Base-by-base conservation (phyloP, 1,140 invertebrate species). In the Caerostris darwini region DNA sequence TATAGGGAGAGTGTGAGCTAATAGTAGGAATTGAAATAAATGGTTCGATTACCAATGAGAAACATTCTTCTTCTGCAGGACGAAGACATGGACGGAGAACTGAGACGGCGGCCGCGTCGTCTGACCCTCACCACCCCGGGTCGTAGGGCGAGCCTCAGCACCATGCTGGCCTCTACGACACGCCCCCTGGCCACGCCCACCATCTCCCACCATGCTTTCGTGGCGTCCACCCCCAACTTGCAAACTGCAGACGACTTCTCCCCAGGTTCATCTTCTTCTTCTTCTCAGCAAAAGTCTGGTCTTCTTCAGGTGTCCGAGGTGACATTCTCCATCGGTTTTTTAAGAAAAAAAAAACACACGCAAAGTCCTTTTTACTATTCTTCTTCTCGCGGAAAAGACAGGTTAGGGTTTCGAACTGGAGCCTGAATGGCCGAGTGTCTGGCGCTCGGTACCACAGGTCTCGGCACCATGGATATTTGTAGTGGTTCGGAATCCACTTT, bases 41-140 rank as follows among this genome's bases (percentile, higher is more conserved):
- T 34, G 34, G 34, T 34, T 34, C 2, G 34, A 34, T 34, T 0
- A 2, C 34, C 34, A 34, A 34, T 10, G 3, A 77, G 0, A 50
- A 77, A 53, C 12, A 5, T 19, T 57, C 8, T 57, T n/a, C 56
- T 58, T 5, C 86, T 56, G 17, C 34, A 96, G 95, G 95, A 96
- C 50, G 96, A 96, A 85, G 96, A 96, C 69, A 95, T 96, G 53
- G 96, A 96, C 50, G 96, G 96, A 0, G 96, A 96, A 94, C 56
- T 96, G 50, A 87, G 96, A 10, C 94, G 96, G n/a, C 56, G 95
- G 3, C 92, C 95, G 3, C 93, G 96, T 10, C 95, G 95, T 59
- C 89, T 95, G 57, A 95, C 95, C 3, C 90, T 96, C 8, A 95
- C 96, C 3, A 82, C 92, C 2, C 86, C 95, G 19, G 95, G 95